Percentiles rank a stretch among this genome's conserved stretches.
These are phyloP conservation scores for Drosophila melanogaster DNA, from an alignment of 1,140 invertebrate genomes.

Conservation along the genomic window DNA sequence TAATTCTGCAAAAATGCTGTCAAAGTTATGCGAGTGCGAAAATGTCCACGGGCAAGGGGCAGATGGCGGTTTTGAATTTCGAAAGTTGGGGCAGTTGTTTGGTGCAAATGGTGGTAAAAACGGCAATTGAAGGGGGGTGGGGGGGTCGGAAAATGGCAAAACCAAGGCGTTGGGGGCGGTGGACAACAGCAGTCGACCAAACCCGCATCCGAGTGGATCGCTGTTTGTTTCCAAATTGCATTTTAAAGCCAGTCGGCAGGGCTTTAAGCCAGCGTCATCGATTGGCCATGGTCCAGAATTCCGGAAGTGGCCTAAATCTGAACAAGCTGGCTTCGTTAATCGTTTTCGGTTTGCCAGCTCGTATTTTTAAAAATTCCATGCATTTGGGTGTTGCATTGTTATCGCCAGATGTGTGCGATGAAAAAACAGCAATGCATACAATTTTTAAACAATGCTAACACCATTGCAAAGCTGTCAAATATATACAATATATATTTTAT, in stretches of 20 bases:
- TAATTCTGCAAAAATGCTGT: constrained; percentile 77
- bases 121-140: not conserved
- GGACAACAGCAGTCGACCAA: constrained; percentile 20
- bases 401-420: not conserved
- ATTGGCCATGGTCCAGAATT: constrained; percentile 25
- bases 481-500: not conserved
- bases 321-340: constrained; percentile 34
- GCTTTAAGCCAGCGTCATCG: constrained; percentile 33
- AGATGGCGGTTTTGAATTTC: constrained; percentile 30
- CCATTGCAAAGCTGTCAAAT: not conserved
- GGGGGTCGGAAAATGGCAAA: not conserved
- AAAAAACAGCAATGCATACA: not conserved
- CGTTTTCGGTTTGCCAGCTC: constrained; percentile 42
- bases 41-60: constrained; percentile 62
- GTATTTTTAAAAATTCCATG: constrained; percentile 8
- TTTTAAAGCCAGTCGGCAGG: constrained; percentile 39
- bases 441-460: not conserved
- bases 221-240: constrained; percentile 52
- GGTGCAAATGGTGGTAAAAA: not conserved
- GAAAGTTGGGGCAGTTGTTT: not conserved
- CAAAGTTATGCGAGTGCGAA: constrained; percentile 80
- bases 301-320: constrained; percentile 42
- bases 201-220: constrained; percentile 54
- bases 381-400: not conserved
- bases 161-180: not conserved